These are phyloP conservation scores for Calliopsis andreniformis DNA, from an alignment of 1,140 invertebrate genomes.

Conservation along the genomic window DNA sequence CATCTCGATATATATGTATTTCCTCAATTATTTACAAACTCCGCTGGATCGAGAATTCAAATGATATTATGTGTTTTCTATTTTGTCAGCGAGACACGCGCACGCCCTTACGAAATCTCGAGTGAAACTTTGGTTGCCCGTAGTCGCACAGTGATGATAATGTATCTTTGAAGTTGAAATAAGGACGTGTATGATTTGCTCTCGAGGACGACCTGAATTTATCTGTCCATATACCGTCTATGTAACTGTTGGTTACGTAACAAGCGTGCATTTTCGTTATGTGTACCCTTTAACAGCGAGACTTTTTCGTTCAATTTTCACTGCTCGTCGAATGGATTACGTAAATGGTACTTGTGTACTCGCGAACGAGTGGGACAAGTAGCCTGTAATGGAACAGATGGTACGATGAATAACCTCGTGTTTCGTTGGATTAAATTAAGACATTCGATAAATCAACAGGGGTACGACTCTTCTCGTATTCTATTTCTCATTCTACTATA, in stretches of 20 bases:
- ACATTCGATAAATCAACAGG: constrained; percentile 1
- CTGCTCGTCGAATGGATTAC: constrained; percentile 21
- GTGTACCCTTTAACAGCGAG: constrained; percentile 14
- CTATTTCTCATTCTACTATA: background rate
- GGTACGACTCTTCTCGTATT: background rate
- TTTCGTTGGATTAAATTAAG: background rate
- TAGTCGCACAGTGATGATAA: constrained; percentile 10
- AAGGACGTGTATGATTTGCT: background rate
- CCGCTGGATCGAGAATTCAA: constrained; percentile 10
- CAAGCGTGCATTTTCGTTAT: constrained; percentile 5
- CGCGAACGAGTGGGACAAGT: constrained; percentile 13
- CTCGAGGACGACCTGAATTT: constrained; percentile 18
- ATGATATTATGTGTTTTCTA: constrained; percentile 16
- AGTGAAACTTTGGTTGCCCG: background rate
- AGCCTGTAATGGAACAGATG: background rate
- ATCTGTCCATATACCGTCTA: background rate
- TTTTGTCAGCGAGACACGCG: background rate
- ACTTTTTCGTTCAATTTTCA: constrained; percentile 25
- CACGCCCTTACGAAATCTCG: background rate
- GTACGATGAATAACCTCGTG: background rate
- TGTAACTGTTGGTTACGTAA: constrained; percentile 19
- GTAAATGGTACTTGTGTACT: constrained; percentile 24
- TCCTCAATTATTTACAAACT: constrained; percentile 41
- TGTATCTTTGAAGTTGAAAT: constrained; percentile 14
- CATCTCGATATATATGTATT: constrained; percentile 15